Evolutionary conservation across 2,888 invertebrate species (phyloP).

Genomic region (Cabera pusaria): DNA sequence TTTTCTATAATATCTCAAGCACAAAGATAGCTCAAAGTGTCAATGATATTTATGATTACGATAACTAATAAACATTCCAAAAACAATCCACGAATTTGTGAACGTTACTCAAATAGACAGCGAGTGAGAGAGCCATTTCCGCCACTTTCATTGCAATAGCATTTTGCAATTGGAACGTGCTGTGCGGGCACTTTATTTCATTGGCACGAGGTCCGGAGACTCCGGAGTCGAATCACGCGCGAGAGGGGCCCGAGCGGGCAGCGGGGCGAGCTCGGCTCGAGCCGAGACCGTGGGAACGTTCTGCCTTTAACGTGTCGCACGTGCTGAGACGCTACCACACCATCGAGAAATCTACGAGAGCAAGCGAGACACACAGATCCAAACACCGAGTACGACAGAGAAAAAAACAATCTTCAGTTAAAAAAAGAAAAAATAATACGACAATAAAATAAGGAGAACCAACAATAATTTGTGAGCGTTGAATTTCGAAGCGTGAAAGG

Average conservation of each 20-base stretch:
- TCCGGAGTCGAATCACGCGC: conserved; percentile 68
- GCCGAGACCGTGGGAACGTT: conserved; percentile 81
- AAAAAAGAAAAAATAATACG: conserved; percentile 41
- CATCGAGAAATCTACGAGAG: conserved; percentile 57
- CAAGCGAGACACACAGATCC: conserved; percentile 49
- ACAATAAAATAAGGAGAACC: conserved; percentile 71
- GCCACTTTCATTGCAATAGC: conserved; percentile 66
- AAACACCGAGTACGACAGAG: conserved; percentile 11
- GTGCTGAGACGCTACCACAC: conserved; percentile 69
- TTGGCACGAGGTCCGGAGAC: conserved; percentile 55
- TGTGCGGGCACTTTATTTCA: conserved; percentile 77
- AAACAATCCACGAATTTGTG: no score
- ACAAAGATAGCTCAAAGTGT: no score
- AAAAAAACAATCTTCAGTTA: conserved; percentile 21
- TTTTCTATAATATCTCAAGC: no score
- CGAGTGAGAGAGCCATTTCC: conserved; percentile 56
- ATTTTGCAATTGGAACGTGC: conserved; percentile 78
- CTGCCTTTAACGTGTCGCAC: conserved; percentile 82
- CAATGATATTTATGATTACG: no score
- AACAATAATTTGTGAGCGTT: conserved; percentile 79
- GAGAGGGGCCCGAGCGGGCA: conserved; percentile 36
- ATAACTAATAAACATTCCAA: no score
- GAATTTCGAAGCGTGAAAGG: conserved; percentile 71
- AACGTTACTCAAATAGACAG: conserved; percentile 36
- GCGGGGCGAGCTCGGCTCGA: conserved; percentile 52